Evolutionary conservation across 2,888 invertebrate species (phyloP), one percentile per base, ranked within the genome.

Genomic region (Meghimatium bilineatum): DNA sequence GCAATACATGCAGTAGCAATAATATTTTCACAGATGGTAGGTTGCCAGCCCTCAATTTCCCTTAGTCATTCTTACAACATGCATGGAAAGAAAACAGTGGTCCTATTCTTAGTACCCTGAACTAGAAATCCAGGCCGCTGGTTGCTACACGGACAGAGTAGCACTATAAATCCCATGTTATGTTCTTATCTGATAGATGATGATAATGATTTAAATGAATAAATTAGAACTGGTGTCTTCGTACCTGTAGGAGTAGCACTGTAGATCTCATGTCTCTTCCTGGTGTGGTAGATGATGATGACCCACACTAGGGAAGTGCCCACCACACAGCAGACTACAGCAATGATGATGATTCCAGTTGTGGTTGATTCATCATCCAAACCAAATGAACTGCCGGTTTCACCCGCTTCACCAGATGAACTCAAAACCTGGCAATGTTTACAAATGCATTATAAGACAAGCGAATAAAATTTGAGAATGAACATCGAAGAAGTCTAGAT

Each of bases 241-340:
- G 17, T 84, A 88, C 90, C 90, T n/a, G 93, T 92, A 3, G 92
- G 92, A 0, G 93, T 92, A 52, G 92, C 90, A 85, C 91, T 92
- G 88, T 93, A 93, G 80, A 92, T 88, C 84, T 92, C 92, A 74
- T 91, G 90, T 34, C 92, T 89, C 93, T 96, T 96, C 87, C 97
- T 95, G 10, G 97, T 97, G 92, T 97, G 96, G 93, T 97, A 97
- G 90, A 97, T 97, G 87, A 97, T 97, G 82, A 97, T 96, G 78
- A 97, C 97, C 97, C 98, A 98, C 81, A 97, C 96, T n/a, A 97
- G 95, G 0, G 97, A 97, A 14, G 97, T 98, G 29, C 96, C 96
- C 34, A 98, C 97, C 81, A 97, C 96, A 94, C 97, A 97, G 93
- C 97, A 97, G 69, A 97, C 97, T 0, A 97, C 96, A 6, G 97